Evolutionary conservation across 2,888 invertebrate species (phyloP).

Genomic region (Ophion costatus): DNA sequence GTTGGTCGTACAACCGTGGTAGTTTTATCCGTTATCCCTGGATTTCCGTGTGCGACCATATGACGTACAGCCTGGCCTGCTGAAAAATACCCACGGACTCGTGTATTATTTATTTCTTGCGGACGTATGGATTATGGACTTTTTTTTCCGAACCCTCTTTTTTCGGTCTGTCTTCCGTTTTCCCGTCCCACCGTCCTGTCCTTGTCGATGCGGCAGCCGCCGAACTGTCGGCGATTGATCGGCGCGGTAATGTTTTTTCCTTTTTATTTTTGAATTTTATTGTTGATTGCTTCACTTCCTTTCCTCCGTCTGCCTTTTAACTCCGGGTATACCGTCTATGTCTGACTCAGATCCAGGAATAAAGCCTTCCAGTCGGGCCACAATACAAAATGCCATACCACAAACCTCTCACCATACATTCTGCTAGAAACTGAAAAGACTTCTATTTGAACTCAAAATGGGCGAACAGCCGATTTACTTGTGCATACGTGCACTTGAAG

Average conservation of each 20-base stretch:
- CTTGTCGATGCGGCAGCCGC: constrained; percentile 47
- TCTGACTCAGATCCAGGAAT: constrained; percentile 40
- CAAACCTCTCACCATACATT: constrained; percentile 7
- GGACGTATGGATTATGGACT: constrained; percentile 80
- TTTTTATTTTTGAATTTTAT: not conserved
- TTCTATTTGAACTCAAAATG: constrained; percentile 38
- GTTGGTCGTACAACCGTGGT: constrained; percentile 54
- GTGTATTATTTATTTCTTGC: constrained; percentile 81
- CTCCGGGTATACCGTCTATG: constrained; percentile 11
- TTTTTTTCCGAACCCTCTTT: constrained; percentile 47
- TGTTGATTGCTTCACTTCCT: constrained; percentile 2
- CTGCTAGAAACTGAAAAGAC: not conserved
- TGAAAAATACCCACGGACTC: constrained; percentile 68
- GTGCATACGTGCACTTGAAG: not conserved
- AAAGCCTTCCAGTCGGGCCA: constrained; percentile 24
- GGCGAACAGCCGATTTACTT: not conserved
- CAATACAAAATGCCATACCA: not conserved
- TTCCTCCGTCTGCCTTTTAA: constrained; percentile 24
- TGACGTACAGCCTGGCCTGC: constrained; percentile 41
- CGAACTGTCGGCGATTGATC: constrained; percentile 42
- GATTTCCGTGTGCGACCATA: constrained; percentile 29
- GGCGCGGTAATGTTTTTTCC: constrained; percentile 9
- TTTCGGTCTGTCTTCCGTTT: constrained; percentile 32
- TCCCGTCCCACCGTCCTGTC: constrained; percentile 12
- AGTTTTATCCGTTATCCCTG: constrained; percentile 74